Evolutionary conservation across 2,113 vertebrate species (phyloP).

Genomic region (Lepus europaeus): DNA sequence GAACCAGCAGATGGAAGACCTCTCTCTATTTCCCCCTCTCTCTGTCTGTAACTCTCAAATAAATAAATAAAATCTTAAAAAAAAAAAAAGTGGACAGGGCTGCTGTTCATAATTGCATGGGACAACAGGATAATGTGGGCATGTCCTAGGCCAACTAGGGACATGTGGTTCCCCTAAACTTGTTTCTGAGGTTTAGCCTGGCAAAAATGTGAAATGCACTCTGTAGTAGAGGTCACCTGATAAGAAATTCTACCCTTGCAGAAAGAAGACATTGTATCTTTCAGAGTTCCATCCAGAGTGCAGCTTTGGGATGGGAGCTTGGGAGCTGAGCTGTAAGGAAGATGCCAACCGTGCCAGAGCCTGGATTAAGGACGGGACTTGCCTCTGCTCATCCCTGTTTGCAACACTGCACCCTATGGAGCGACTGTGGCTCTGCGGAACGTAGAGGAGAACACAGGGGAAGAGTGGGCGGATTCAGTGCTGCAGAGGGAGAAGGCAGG

Average conservation of each 20-base stretch:
- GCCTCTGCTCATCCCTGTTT: not conserved
- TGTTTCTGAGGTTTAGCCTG: slow-evolving; percentile 38
- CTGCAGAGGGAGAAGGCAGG: not conserved
- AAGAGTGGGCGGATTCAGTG: not conserved
- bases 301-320: slow-evolving; percentile 15
- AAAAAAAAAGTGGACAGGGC: too few species aligned
- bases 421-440: not conserved
- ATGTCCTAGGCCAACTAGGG: not conserved
- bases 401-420: not conserved
- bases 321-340: slow-evolving; percentile 17
- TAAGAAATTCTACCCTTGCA: slow-evolving; percentile 16
- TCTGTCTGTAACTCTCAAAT: too few species aligned
- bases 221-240: not conserved
- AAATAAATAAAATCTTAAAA: too few species aligned
- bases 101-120: not conserved
- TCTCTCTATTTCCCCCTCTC: too few species aligned
- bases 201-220: not conserved
- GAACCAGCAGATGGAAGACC: too few species aligned
- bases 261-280: slow-evolving; percentile 1
- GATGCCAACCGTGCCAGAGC: not conserved
- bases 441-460: not conserved
- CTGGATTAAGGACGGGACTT: not conserved
- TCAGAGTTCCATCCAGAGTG: not conserved
- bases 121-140: not conserved
- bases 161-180: not conserved